Evolutionary conservation across 1,140 invertebrate genomes (phyloP).

Genomic region (Drosophila grimshawi): DNA sequence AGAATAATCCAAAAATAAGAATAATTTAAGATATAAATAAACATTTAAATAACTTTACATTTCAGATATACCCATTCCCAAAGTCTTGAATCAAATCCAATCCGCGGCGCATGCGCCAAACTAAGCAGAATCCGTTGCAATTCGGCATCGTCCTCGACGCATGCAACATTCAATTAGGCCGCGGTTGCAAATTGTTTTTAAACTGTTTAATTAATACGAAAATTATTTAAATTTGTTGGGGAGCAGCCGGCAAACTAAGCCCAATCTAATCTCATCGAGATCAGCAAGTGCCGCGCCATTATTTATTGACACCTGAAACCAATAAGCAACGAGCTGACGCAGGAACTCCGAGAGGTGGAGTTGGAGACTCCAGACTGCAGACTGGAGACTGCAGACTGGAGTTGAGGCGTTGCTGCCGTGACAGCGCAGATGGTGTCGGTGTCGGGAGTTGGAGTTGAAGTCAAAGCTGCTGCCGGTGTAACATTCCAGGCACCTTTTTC

Average conservation of each 20-base stretch:
- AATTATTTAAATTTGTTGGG: constrained; percentile 64
- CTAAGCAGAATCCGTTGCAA: no score
- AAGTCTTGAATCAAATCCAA: neutral
- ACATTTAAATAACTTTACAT: no score
- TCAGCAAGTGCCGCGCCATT: constrained; percentile 76
- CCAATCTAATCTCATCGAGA: constrained; percentile 80
- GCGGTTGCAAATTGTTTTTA: constrained; percentile 72
- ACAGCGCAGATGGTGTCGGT: constrained; percentile 76
- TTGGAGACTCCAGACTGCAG: neutral
- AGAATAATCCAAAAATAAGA: no score
- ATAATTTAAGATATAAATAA: no score
- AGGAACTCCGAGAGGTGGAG: constrained; percentile 8
- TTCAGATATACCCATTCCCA: neutral
- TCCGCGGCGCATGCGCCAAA: neutral
- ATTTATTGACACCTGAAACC: constrained; percentile 84
- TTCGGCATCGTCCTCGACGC: neutral
- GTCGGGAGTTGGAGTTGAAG: constrained; percentile 7
- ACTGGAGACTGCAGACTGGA: neutral
- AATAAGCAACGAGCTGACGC: constrained; percentile 33
- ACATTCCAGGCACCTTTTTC: constrained; percentile 42
- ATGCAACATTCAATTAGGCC: constrained; percentile 11
- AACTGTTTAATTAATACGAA: constrained; percentile 77
- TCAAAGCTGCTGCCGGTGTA: constrained; percentile 36
- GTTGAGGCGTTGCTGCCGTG: constrained; percentile 69
- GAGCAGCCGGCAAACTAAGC: constrained; percentile 3